Base-by-base conservation (phyloP, 1,140 invertebrate species). In the Microplitis demolitor region DNA sequence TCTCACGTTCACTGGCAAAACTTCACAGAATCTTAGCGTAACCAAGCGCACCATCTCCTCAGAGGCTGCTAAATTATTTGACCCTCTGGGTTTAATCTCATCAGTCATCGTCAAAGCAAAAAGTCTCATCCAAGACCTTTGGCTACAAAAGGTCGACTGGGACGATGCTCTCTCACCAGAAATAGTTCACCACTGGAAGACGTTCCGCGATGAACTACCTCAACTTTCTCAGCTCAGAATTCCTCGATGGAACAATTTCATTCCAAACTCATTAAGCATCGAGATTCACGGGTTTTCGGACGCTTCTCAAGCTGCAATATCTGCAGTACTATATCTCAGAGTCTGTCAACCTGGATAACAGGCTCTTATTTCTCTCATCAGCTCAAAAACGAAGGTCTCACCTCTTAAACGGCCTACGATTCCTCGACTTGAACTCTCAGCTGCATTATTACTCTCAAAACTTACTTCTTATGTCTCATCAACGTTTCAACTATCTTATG, bases 371-470 rank as follows among this genome's bases (percentile, higher is more conserved):
- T 68, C 54, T 56, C 34, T 83, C 0, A 9, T 84, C 0, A 70
- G 76, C 11, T 71, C 82, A 6, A 85, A 85, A 66, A 79, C 83
- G 1, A 76, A 77, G 39, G 82, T 84, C 0, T 76, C 84, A 4
- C 75, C 77, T 1, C 16, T 78, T 0, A 78, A 74, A 64, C 63
- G 56, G 3, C 13, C 74, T 0, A 74, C 63, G 0, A 76, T 76
- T 0, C 77, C 73, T 0, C 67, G 71, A 24, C 24, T 24, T 24
- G 24, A 24, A 2, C 24, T 24, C 24, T 24, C 24, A 24, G 24
- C 24, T 24, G 24, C 24, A 24, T 24, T 24, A 24, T 24, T 24
- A 2, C 24, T 24, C 24, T 24, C 24, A 24, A 24, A 24, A 24
- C 24, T 24, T 24, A 2, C 24, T 1, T 24, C 24, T 24, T 2